Conservation (phyloP, 1,140 invertebrate genomes). For the Palaemon carinicauda region DNA sequence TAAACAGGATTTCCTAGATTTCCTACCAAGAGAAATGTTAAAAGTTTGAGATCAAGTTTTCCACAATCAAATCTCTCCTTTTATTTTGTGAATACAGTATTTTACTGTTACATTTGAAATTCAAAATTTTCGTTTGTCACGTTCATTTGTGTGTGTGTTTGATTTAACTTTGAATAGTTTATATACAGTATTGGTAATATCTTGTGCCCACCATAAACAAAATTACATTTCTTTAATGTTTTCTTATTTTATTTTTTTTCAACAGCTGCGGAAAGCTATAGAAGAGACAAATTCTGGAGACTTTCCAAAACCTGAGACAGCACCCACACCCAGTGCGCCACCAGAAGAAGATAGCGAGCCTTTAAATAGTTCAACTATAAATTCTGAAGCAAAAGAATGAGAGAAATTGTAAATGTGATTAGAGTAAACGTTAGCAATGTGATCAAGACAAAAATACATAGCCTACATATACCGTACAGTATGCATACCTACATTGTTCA, state of each 20-base stretch:
- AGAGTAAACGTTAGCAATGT: not conserved
- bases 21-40: too few relatives aligned
- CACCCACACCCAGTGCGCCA: not conserved
- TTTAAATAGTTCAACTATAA: not conserved
- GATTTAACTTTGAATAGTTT: not conserved
- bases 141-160: not conserved
- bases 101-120: too few relatives aligned
- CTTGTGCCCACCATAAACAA: too few relatives aligned
- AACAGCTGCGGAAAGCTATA: constrained; percentile 48
- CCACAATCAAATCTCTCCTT: too few relatives aligned
- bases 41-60: too few relatives aligned
- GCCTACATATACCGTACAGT: not conserved
- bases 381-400: constrained; percentile 5
- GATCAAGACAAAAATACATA: too few relatives aligned
- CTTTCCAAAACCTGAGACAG: constrained; percentile 40
- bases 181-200: too few relatives aligned
- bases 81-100: too few relatives aligned
- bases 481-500: too few relatives aligned
- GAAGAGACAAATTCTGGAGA: constrained; percentile 50
- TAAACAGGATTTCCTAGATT: too few relatives aligned
- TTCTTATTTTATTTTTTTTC: not conserved
- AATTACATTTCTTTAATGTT: not conserved
- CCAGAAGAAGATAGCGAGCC: not conserved
- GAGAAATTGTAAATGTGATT: not conserved
- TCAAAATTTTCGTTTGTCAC: too few relatives aligned